These are phyloP conservation scores for Lottia scabra DNA, from an alignment of 2,888 invertebrate species.

Conservation along the genomic window DNA sequence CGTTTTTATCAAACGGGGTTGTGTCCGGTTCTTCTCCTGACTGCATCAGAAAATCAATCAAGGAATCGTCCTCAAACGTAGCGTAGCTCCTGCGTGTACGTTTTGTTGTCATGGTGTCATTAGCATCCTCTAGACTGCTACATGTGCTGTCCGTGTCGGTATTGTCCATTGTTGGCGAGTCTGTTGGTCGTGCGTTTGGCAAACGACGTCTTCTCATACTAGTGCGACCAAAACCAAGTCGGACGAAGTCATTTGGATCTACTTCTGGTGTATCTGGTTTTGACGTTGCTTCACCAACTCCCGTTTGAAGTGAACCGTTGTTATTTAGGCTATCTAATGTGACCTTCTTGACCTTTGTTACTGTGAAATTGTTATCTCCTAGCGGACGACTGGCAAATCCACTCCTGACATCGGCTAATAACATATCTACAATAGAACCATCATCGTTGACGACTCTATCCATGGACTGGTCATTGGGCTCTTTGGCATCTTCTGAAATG, in stretches of 20 bases:
- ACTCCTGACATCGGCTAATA: slow-evolving; percentile 62
- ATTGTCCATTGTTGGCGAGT: slow-evolving; percentile 21
- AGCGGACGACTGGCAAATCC: slow-evolving; percentile 57
- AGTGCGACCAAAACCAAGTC: slow-evolving; percentile 44
- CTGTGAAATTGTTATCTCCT: slow-evolving; percentile 56
- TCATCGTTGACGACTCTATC: slow-evolving; percentile 38
- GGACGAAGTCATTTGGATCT: slow-evolving; percentile 35
- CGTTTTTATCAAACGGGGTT: slow-evolving; percentile 51
- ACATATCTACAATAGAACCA: slow-evolving; percentile 61
- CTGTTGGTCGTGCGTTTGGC: slow-evolving; percentile 5
- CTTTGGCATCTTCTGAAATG: slow-evolving; percentile 30
- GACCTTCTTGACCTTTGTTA: slow-evolving; percentile 58
- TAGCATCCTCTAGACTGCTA: slow-evolving; percentile 34
- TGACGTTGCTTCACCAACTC: neutral
- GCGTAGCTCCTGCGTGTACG: slow-evolving; percentile 44
- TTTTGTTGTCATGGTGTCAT: slow-evolving; percentile 27
- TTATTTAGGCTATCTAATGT: slow-evolving; percentile 34
- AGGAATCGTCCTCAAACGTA: slow-evolving; percentile 45
- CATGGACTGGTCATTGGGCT: slow-evolving; percentile 33
- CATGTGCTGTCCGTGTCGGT: slow-evolving; percentile 39
- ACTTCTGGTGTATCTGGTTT: slow-evolving; percentile 15
- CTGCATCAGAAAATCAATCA: slow-evolving; percentile 54
- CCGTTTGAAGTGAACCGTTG: neutral
- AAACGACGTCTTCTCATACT: slow-evolving; percentile 37
- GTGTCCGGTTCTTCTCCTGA: slow-evolving; percentile 34